A percentile compares a stretch with the other conserved stretches of the same genome.
phyloP scores from a whole-genome alignment of 2,888 invertebrate species.

The Syritta pipiens region DNA sequence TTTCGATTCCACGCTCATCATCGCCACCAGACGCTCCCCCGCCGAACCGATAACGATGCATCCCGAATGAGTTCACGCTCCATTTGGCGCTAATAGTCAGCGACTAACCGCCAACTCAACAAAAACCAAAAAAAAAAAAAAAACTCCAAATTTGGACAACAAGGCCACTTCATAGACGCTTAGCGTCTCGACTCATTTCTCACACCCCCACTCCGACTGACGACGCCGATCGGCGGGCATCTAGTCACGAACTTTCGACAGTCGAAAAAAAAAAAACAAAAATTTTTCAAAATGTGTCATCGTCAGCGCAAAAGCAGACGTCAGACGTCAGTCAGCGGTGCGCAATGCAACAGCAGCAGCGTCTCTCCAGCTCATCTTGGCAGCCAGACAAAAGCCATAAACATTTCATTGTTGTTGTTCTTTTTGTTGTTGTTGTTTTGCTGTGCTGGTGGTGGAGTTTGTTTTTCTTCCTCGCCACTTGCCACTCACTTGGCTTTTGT shows the following conservation, averaged over 20 bases:
- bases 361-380: conserved; percentile 46
- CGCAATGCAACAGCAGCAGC: neutral
- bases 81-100: conserved; percentile 55
- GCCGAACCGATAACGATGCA: conserved; percentile 45
- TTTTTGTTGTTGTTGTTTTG: too few relatives aligned
- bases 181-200: too few relatives aligned
- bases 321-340: conserved; percentile 11
- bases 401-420: conserved; percentile 53
- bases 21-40: conserved; percentile 2
- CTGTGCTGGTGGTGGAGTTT: conserved; percentile 30
- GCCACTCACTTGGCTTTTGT: conserved; percentile 12
- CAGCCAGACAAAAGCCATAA: conserved; percentile 65
- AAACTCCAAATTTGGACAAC: conserved; percentile 39
- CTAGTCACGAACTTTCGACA: conserved; percentile 43
- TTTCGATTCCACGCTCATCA: conserved; percentile 26
- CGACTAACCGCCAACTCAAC: conserved; percentile 13
- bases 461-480: conserved; percentile 8
- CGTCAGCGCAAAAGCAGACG: conserved; percentile 44
- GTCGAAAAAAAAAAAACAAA: too few relatives aligned
- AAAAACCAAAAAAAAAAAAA: conserved; percentile 17
- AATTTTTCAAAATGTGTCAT: conserved; percentile 62
- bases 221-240: conserved; percentile 17
- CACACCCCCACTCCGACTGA: conserved; percentile 18
- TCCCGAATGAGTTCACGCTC: conserved; percentile 56
- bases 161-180: conserved; percentile 41